phyloP scores from a whole-genome alignment of 2,888 invertebrate species.

The Nemapogon koenigi region DNA sequence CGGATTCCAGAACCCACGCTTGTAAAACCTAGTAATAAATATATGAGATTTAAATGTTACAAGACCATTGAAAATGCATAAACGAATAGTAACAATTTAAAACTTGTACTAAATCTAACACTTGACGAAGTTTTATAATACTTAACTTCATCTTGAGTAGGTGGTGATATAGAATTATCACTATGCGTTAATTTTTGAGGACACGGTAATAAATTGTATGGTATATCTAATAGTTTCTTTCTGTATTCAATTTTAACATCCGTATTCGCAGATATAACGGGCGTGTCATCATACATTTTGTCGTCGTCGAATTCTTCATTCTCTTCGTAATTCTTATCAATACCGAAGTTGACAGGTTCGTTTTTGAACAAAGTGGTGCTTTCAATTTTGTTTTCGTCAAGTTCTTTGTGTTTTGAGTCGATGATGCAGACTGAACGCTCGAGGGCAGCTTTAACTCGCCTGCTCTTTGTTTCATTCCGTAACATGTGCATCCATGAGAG shows the following conservation, averaged over 20 bases:
- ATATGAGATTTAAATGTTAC: too few relatives aligned
- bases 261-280: conserved; percentile 40
- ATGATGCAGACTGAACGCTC: conserved; percentile 74
- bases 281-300: conserved; percentile 40
- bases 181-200: conserved; percentile 36
- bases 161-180: conserved; percentile 43
- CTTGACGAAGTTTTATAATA: conserved; percentile 45
- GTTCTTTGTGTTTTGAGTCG: conserved; percentile 43
- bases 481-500: conserved; percentile 80
- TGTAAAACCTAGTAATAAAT: too few relatives aligned
- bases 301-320: conserved; percentile 35
- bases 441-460: conserved; percentile 68
- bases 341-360: conserved; percentile 17
- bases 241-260: conserved; percentile 39
- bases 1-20: too few relatives aligned
- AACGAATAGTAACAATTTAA: too few relatives aligned
- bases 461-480: conserved; percentile 76
- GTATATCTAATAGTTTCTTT: conserved; percentile 43
- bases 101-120: conserved; percentile 7
- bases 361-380: conserved; percentile 13
- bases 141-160: conserved; percentile 54
- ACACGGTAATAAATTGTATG: conserved; percentile 42
- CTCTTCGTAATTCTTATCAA: conserved; percentile 37
- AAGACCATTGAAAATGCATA: too few relatives aligned
- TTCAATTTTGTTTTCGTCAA: conserved; percentile 27